Evolutionary conservation across 1,140 invertebrate genomes (phyloP).

Genomic region (Eubasilissa regina): DNA sequence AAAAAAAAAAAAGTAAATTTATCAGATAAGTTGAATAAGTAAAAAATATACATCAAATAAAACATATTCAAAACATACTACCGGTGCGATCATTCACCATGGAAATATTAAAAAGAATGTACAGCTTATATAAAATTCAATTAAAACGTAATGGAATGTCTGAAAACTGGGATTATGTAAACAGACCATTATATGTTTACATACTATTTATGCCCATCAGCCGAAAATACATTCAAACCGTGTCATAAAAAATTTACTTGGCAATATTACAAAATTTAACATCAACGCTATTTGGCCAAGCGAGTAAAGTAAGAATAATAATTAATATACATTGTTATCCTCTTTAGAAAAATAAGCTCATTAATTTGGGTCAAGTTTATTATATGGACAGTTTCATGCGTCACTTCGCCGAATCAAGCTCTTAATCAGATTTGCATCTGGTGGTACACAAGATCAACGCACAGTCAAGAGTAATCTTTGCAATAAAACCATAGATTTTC

Average conservation of each 20-base stretch:
- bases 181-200: slow-evolving; percentile 9
- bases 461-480: too few relatives aligned
- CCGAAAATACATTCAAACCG: not conserved
- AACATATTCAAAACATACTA: too few relatives aligned
- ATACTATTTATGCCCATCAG: not conserved
- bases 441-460: too few relatives aligned
- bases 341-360: slow-evolving; percentile 37
- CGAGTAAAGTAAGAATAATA: not conserved
- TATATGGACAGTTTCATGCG: too few relatives aligned
- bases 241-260: slow-evolving; percentile 10
- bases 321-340: not conserved
- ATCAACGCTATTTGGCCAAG: not conserved
- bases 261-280: slow-evolving; percentile 13
- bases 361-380: slow-evolving; percentile 3
- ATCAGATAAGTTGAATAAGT: not conserved
- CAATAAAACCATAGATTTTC: too few relatives aligned
- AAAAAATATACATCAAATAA: not conserved
- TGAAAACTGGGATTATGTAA: not conserved
- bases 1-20: slow-evolving; percentile 8
- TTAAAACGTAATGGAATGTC: slow-evolving; percentile 31
- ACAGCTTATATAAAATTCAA: not conserved
- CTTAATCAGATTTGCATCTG: too few relatives aligned
- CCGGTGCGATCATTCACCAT: too few relatives aligned
- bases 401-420: too few relatives aligned
- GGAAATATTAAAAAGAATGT: not conserved